phyloP scores from a whole-genome alignment of 2,113 vertebrate species.

The Gavialis gangeticus region DNA sequence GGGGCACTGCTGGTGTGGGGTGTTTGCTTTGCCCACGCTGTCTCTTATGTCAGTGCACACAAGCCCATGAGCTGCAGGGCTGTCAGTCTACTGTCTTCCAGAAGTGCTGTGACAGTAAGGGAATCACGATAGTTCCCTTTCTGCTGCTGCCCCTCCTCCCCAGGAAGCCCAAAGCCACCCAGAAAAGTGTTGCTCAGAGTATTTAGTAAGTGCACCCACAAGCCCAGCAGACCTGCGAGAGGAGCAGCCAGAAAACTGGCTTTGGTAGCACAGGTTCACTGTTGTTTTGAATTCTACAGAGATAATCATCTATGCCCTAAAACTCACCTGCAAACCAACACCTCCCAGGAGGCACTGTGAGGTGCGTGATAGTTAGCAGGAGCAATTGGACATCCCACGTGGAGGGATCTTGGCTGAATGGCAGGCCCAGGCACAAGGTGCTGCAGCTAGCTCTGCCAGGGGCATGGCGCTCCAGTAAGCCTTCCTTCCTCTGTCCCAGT shows the following conservation, averaged over 20 bases:
- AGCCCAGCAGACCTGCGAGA: background rate
- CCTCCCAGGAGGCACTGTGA: background rate
- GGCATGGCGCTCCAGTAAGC: background rate
- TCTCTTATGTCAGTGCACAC: background rate
- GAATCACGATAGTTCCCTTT: background rate
- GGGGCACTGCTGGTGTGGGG: background rate
- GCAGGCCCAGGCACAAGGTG: background rate
- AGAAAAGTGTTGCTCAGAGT: too few relatives aligned
- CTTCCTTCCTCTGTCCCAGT: too few relatives aligned
- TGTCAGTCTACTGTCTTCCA: background rate
- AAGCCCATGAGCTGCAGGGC: background rate
- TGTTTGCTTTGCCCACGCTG: background rate
- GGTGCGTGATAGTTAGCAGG: background rate
- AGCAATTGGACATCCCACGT: background rate
- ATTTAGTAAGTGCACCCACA: too few relatives aligned
- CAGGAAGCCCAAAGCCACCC: background rate
- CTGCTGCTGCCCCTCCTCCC: background rate
- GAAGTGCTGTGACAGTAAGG: background rate
- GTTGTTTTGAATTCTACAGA: background rate
- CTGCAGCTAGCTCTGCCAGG: background rate
- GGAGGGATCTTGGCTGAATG: background rate
- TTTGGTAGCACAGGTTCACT: background rate
- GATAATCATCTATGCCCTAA: background rate
- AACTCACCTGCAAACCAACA: background rate
- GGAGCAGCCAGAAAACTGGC: background rate